Conservation (phyloP, 2,888 invertebrate genomes). For the Bruchidius siliquastri region DNA sequence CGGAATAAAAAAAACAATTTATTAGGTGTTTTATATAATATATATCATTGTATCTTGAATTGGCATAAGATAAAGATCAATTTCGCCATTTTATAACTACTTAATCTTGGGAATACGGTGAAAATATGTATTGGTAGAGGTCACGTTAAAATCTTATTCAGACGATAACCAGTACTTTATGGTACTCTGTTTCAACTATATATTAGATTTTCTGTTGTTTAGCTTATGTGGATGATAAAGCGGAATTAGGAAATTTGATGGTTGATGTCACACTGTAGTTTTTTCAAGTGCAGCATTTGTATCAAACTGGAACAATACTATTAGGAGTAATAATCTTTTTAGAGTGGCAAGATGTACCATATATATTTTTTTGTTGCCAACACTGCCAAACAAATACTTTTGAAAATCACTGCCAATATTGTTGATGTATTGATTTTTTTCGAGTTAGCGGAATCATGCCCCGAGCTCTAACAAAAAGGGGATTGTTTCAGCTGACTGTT, state of each 20-base stretch:
- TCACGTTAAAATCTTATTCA: no score
- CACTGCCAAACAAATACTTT: conserved; percentile 17
- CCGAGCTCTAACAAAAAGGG: neutral
- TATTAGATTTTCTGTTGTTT: no score
- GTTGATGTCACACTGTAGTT: neutral
- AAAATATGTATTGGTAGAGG: no score
- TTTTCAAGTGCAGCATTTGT: neutral
- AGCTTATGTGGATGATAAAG: no score
- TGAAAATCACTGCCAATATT: conserved; percentile 23
- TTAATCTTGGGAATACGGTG: no score
- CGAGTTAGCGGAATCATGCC: conserved; percentile 2
- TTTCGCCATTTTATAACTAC: no score
- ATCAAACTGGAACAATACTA: neutral
- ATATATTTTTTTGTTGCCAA: conserved; percentile 12
- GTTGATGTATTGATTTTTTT: conserved; percentile 18
- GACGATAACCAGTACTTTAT: no score
- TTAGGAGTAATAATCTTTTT: neutral
- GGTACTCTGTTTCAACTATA: no score
- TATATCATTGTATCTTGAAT: neutral
- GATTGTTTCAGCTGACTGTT: conserved; percentile 6
- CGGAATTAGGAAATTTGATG: neutral
- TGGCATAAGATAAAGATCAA: neutral
- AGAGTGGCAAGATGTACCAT: neutral
- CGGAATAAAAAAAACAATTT: neutral
- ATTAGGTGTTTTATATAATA: neutral